Conservation (phyloP, 2,888 invertebrate species). For the Plebejus melissa region DNA sequence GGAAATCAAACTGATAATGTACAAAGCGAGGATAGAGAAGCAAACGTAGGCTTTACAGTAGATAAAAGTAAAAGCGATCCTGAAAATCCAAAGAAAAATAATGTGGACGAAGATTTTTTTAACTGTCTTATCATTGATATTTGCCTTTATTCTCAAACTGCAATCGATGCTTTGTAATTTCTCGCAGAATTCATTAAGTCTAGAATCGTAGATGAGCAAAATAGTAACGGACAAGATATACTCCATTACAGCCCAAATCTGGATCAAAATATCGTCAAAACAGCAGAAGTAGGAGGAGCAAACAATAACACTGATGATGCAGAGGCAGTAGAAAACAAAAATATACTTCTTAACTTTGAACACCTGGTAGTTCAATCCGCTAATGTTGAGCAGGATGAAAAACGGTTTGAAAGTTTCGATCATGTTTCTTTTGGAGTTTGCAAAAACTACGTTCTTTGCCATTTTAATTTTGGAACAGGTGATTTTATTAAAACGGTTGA, state of each 20-base stretch:
- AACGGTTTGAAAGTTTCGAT: conserved; percentile 47
- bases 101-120: conserved; percentile 44
- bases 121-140: conserved; percentile 43
- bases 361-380: conserved; percentile 58
- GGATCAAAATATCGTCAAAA: conserved; percentile 38
- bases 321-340: conserved; percentile 46
- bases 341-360: conserved; percentile 43
- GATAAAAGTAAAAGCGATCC: conserved; percentile 47
- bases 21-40: conserved; percentile 43
- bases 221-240: conserved; percentile 48
- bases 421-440: conserved; percentile 36
- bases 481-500: conserved; percentile 36
- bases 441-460: conserved; percentile 31
- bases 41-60: conserved; percentile 49
- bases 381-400: conserved; percentile 49
- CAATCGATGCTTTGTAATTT: conserved; percentile 49
- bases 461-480: conserved; percentile 29
- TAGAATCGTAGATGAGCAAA: conserved; percentile 49
- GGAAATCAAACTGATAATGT: conserved; percentile 49
- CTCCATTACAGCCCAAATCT: conserved; percentile 56
- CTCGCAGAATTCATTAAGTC: conserved; percentile 45
- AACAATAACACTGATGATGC: conserved; percentile 43
- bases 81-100: conserved; percentile 46
- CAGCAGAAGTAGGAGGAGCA: conserved; percentile 51
- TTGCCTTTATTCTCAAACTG: conserved; percentile 49